These are phyloP conservation scores for Arnoldichthys spilopterus DNA, from an alignment of 2,797 vertebrate species.

Conservation along the genomic window DNA sequence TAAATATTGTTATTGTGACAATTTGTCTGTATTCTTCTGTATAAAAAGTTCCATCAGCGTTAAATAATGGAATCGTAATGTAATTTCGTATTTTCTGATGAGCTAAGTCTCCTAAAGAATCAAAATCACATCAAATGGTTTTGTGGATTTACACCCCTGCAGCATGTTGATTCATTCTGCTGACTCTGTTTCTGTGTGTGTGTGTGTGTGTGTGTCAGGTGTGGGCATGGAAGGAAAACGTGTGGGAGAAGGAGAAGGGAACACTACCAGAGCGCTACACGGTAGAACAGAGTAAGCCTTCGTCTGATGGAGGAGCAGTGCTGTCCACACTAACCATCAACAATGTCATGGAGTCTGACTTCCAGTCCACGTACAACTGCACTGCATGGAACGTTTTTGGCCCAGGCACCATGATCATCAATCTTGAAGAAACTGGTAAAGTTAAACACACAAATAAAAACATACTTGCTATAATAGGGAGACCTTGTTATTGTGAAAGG, in stretches of 20 bases:
- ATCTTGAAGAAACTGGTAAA: slow-evolving; percentile 83
- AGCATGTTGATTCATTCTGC: background rate
- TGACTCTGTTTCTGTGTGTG: slow-evolving; percentile 33
- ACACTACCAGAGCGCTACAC: slow-evolving; percentile 90
- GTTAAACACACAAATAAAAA: background rate
- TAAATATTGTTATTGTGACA: too few species aligned
- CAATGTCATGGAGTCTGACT: slow-evolving; percentile 92
- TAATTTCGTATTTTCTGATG: background rate
- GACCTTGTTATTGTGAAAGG: too few species aligned
- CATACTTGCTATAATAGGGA: too few species aligned
- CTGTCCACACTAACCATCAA: slow-evolving; percentile 94
- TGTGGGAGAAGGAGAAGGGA: slow-evolving; percentile 90
- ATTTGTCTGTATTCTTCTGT: too few species aligned
- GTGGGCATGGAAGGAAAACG: slow-evolving; percentile 97
- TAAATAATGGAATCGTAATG: background rate
- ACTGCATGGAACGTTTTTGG: slow-evolving; percentile 94
- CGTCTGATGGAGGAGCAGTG: slow-evolving; percentile 84
- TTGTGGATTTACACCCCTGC: background rate
- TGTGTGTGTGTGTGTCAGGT: slow-evolving; percentile 76
- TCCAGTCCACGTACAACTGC: slow-evolving; percentile 95
- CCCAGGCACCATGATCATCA: slow-evolving; percentile 91
- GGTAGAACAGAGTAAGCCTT: slow-evolving; percentile 85
- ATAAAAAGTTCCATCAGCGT: too few species aligned
- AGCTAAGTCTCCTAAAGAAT: background rate
- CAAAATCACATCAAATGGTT: background rate